Conservation (phyloP, 2,113 vertebrate genomes). For the Thalassoma bifasciatum region DNA sequence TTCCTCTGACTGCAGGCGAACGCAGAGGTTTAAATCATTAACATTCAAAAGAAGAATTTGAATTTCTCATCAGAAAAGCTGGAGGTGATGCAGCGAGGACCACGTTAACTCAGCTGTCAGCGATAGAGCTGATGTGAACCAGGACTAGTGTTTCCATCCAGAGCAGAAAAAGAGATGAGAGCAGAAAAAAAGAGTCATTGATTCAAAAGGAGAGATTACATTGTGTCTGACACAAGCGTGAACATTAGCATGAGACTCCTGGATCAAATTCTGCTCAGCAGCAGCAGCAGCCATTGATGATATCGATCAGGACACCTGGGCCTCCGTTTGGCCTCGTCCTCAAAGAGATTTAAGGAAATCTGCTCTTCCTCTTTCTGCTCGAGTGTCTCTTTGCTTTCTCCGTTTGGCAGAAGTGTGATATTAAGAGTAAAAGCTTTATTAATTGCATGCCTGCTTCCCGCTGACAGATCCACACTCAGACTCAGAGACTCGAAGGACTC, state of each 20-base stretch:
- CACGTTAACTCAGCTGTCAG: conserved; percentile 34
- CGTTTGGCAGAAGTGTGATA: conserved; percentile 47
- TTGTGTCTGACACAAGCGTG: conserved; percentile 74
- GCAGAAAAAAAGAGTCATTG: conserved; percentile 65
- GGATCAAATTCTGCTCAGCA: conserved; percentile 80
- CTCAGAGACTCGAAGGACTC: too few relatives aligned
- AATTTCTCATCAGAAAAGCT: conserved; percentile 34
- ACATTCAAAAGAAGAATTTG: conserved; percentile 29
- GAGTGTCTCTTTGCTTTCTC: conserved; percentile 22
- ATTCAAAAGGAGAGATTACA: conserved; percentile 79
- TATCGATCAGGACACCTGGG: conserved; percentile 75
- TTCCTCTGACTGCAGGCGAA: conserved; percentile 61
- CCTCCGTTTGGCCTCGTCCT: conserved; percentile 41
- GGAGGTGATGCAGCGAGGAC: background rate
- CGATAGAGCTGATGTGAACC: conserved; percentile 34
- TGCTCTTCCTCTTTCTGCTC: conserved; percentile 28
- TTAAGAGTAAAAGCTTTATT: conserved; percentile 65
- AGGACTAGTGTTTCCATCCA: conserved; percentile 47
- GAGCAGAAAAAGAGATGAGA: conserved; percentile 52
- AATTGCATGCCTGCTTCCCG: conserved; percentile 60
- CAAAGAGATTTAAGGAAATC: conserved; percentile 26
- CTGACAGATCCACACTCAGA: conserved; percentile 62
- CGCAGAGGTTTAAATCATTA: conserved; percentile 49
- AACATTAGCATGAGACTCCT: conserved; percentile 74
- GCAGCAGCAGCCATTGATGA: conserved; percentile 78